phyloP scores from a whole-genome alignment of 1,140 invertebrate species.

The Megalonaias nervosa region DNA sequence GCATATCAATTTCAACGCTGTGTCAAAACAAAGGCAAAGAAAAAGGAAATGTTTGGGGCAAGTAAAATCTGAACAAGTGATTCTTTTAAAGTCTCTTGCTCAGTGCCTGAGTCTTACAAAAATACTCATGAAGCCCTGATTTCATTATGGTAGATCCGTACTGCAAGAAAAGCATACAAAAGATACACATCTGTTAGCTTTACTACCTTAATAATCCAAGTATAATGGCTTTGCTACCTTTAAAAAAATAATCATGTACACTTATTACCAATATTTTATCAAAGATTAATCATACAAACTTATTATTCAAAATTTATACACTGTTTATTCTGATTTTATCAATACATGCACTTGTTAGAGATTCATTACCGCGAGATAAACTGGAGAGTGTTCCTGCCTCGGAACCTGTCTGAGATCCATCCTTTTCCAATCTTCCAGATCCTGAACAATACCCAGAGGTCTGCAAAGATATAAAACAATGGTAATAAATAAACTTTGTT shows the following conservation, averaged over 20 bases:
- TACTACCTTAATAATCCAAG: background rate
- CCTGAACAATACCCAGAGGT: slow-evolving; percentile 35
- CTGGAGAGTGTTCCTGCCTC: slow-evolving; percentile 61
- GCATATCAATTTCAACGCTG: too few relatives aligned
- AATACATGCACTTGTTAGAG: background rate
- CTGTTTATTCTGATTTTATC: slow-evolving; percentile 1
- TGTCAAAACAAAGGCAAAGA: too few relatives aligned
- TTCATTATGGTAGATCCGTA: too few relatives aligned
- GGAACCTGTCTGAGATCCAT: slow-evolving; percentile 51
- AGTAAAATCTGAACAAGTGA: too few relatives aligned
- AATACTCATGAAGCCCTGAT: too few relatives aligned
- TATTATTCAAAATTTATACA: background rate
- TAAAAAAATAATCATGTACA: background rate
- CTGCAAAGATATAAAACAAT: background rate
- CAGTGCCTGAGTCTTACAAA: too few relatives aligned
- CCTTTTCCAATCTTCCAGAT: slow-evolving; percentile 43
- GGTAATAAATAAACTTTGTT: too few relatives aligned
- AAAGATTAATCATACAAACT: background rate
- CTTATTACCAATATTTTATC: background rate
- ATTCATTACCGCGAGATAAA: slow-evolving; percentile 50
- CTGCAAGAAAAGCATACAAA: too few relatives aligned
- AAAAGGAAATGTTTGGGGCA: too few relatives aligned
- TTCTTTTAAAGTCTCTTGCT: too few relatives aligned
- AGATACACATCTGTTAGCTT: background rate
- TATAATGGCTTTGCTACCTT: background rate